phyloP scores from a whole-genome alignment of 1,140 invertebrate species.

The Asobara japonica region DNA sequence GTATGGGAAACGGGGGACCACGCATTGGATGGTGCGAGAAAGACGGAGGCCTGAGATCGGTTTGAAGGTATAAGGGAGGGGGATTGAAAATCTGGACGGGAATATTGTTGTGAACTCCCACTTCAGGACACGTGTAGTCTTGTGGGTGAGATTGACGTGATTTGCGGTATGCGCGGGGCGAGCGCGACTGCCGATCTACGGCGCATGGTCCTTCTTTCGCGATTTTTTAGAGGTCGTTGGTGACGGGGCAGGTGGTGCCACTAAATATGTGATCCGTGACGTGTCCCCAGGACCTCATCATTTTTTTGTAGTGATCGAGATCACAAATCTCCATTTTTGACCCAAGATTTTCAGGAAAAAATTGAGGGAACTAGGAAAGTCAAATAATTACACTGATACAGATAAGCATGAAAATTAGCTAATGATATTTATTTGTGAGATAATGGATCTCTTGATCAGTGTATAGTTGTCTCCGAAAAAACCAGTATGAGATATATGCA shows the following conservation, averaged over 20 bases:
- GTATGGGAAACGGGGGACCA: conserved; percentile 43
- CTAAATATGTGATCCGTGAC: too few species aligned
- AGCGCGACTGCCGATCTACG: neutral
- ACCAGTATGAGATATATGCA: neutral
- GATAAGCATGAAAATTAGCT: conserved; percentile 2
- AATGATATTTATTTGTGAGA: neutral
- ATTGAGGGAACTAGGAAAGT: too few species aligned
- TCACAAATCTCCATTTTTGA: too few species aligned
- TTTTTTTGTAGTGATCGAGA: too few species aligned
- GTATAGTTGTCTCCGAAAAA: neutral
- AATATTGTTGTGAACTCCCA: neutral
- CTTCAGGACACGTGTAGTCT: neutral
- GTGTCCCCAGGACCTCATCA: too few species aligned
- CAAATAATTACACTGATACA: too few species aligned
- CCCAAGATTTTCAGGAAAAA: too few species aligned
- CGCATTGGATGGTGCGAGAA: conserved; percentile 30
- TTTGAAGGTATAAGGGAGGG: neutral
- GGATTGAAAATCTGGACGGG: neutral
- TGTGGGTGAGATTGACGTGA: neutral
- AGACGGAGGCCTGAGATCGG: conserved; percentile 18
- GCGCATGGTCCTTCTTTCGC: too few species aligned
- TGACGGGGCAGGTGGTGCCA: too few species aligned
- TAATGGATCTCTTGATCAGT: neutral
- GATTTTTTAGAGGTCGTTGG: too few species aligned
- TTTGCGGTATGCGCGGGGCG: neutral